Evolutionary conservation across 1,140 invertebrate genomes (phyloP).

Genomic region (Orius insidiosus): DNA sequence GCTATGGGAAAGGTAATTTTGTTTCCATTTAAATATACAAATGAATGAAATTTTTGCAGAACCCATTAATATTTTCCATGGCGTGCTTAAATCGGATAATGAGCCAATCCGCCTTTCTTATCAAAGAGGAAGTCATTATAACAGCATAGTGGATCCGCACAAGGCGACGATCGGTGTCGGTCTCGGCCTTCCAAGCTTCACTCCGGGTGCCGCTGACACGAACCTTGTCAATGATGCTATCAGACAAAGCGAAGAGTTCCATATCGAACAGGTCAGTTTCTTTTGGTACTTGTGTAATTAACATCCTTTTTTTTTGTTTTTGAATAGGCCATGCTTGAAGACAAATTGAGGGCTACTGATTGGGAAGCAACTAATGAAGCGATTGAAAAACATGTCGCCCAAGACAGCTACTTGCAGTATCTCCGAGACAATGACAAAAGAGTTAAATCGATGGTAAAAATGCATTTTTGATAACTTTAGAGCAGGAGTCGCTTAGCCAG

Average conservation of each 20-base stretch:
- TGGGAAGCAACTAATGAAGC: conserved; percentile 88
- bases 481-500: neutral
- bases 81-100: conserved; percentile 50
- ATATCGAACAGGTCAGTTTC: conserved; percentile 58
- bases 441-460: conserved; percentile 21
- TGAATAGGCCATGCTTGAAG: conserved; percentile 84
- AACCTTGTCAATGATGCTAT: conserved; percentile 62
- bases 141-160: conserved; percentile 77
- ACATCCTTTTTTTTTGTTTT: conserved; percentile 19
- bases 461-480: too few species aligned
- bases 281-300: neutral
- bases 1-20: conserved; percentile 56
- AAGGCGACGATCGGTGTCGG: conserved; percentile 73
- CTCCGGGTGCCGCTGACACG: conserved; percentile 61
- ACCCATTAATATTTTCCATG: conserved; percentile 82
- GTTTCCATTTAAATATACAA: neutral
- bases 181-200: conserved; percentile 66
- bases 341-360: conserved; percentile 79
- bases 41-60: conserved; percentile 31
- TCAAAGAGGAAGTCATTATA: conserved; percentile 79
- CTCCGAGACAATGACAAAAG: conserved; percentile 52
- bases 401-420: conserved; percentile 82
- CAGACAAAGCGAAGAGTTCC: conserved; percentile 63
- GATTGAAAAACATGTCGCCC: conserved; percentile 75
- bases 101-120: conserved; percentile 79